Conservation (phyloP, 2,888 invertebrate species). For the Papilio demoleus region DNA sequence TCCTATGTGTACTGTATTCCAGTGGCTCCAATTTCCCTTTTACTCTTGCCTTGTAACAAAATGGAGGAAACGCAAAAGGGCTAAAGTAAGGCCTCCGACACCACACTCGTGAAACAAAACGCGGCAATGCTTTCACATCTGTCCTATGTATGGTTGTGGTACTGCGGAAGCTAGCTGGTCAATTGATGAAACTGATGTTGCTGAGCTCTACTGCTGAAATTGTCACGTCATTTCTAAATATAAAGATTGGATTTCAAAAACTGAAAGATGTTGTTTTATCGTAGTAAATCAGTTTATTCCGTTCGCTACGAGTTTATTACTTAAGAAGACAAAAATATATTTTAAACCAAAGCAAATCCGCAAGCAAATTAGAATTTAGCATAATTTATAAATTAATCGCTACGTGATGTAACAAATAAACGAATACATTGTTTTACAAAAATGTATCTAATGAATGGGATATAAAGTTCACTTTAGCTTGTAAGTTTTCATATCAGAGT, state of each 20-base stretch:
- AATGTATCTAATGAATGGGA: not conserved
- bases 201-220: too few relatives aligned
- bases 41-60: too few relatives aligned
- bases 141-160: too few relatives aligned
- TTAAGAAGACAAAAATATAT: not conserved
- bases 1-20: too few relatives aligned
- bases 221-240: not conserved
- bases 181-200: too few relatives aligned
- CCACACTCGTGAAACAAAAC: too few relatives aligned
- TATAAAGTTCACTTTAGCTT: not conserved
- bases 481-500: not conserved
- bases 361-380: conserved; percentile 9
- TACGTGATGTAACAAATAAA: not conserved
- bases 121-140: too few relatives aligned
- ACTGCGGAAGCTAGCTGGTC: too few relatives aligned
- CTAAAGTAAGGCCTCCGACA: too few relatives aligned
- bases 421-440: not conserved
- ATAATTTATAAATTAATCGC: conserved; percentile 23
- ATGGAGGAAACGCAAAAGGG: too few relatives aligned
- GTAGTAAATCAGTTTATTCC: not conserved
- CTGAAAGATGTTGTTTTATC: not conserved
- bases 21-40: too few relatives aligned
- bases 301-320: too few relatives aligned
- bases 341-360: not conserved
- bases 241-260: not conserved